phyloP scores from a whole-genome alignment of 2,888 invertebrate species.

The Ceratothoa steindachneri region DNA sequence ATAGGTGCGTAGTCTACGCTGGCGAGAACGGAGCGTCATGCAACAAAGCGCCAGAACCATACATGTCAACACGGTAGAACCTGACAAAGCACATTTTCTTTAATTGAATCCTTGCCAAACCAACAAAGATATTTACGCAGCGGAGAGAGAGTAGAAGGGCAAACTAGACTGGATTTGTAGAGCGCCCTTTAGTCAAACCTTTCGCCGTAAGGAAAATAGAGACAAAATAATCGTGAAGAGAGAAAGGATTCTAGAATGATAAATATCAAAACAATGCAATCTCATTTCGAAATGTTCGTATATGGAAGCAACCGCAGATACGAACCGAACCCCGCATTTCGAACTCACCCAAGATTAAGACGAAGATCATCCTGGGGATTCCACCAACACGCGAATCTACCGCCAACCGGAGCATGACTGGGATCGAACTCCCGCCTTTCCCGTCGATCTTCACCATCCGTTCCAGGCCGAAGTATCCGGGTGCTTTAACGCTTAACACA shows the following conservation, averaged over 20 bases:
- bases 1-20: not conserved
- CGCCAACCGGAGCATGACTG: conserved; percentile 5
- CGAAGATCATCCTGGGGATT: not conserved
- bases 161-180: no score
- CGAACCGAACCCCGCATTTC: no score
- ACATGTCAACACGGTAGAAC: not conserved
- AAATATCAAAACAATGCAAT: no score
- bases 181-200: no score
- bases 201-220: no score
- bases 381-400: not conserved
- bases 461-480: conserved; percentile 58
- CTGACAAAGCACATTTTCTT: not conserved
- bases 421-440: not conserved
- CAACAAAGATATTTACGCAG: no score
- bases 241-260: no score
- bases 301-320: no score
- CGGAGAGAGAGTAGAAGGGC: no score
- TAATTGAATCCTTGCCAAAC: no score
- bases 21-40: not conserved
- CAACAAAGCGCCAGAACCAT: not conserved
- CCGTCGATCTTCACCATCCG: not conserved
- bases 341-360: not conserved
- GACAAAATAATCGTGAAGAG: no score
- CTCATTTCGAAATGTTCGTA: no score
- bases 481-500: conserved; percentile 67